Evolutionary conservation across 2,797 vertebrate genomes (phyloP).

Genomic region (Pelochelys cantorii): DNA sequence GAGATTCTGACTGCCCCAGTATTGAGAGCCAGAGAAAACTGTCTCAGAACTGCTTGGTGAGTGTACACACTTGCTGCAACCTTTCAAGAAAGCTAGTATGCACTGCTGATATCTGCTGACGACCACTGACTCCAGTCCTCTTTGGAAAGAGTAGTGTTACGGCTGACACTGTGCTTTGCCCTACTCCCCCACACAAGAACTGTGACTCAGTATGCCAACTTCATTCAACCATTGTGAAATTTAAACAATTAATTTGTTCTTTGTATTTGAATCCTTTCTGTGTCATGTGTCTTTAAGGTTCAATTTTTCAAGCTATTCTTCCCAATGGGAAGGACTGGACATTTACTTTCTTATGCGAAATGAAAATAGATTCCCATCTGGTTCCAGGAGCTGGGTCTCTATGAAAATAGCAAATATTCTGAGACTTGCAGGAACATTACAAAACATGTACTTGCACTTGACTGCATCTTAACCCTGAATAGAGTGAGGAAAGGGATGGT

Average conservation of each 20-base stretch:
- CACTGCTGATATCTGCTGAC: not conserved
- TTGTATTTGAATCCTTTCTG: not conserved
- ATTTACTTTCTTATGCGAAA: not conserved
- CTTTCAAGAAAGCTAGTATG: not conserved
- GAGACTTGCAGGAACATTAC: not conserved
- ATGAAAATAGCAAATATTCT: not conserved
- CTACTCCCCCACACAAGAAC: not conserved
- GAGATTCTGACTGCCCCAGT: not conserved
- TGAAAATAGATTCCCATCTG: not conserved
- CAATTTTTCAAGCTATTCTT: not conserved
- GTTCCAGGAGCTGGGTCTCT: not conserved
- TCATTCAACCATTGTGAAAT: not conserved
- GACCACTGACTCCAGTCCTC: not conserved
- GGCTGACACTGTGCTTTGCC: not conserved
- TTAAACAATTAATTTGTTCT: not conserved
- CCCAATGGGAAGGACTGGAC: not conserved
- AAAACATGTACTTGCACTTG: not conserved
- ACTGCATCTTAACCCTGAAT: not conserved
- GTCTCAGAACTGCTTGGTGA: not conserved
- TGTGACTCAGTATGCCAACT: not conserved
- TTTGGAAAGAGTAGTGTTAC: not conserved
- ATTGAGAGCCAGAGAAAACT: not conserved
- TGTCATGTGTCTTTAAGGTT: not conserved
- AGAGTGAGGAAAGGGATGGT: not conserved
- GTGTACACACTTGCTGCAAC: not conserved